phyloP scores from a whole-genome alignment of 2,797 vertebrate species.

The Sandelia bainsii region DNA sequence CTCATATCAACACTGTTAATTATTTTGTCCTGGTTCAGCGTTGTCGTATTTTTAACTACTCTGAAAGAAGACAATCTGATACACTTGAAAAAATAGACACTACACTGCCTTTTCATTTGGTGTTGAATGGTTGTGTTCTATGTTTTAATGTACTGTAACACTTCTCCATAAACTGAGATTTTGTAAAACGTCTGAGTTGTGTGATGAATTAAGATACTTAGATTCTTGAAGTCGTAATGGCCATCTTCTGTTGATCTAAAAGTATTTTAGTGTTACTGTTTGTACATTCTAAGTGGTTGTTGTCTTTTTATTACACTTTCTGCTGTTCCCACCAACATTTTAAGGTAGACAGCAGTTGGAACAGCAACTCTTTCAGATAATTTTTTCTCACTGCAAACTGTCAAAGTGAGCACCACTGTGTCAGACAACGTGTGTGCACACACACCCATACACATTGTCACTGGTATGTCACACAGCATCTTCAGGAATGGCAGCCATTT shows the following conservation, averaged over 20 bases:
- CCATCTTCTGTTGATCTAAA: not conserved
- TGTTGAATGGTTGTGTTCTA: constrained; percentile 47
- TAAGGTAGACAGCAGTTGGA: constrained; percentile 13
- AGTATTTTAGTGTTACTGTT: not conserved
- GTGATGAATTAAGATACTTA: not conserved
- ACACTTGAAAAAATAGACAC: constrained; percentile 60
- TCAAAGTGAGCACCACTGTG: constrained; percentile 41
- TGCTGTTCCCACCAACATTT: not conserved
- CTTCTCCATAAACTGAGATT: constrained; percentile 56
- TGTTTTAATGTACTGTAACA: constrained; percentile 49
- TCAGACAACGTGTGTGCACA: constrained; percentile 45
- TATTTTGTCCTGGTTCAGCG: constrained; percentile 2
- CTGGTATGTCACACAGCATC: constrained; percentile 29
- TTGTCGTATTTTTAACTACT: constrained; percentile 8
- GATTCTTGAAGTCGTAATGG: not conserved
- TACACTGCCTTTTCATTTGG: constrained; percentile 38
- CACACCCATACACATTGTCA: constrained; percentile 12
- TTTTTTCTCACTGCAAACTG: constrained; percentile 38
- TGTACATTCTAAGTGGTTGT: not conserved
- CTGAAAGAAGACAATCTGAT: constrained; percentile 44
- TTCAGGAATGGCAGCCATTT: constrained; percentile 31
- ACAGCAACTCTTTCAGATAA: constrained; percentile 25
- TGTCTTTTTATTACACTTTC: not conserved
- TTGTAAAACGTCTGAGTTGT: constrained; percentile 27
- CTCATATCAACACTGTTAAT: constrained; percentile 2